These are phyloP conservation scores for Phrynocephalus guinanensis DNA, from an alignment of 2,797 vertebrate genomes.

Conservation along the genomic window DNA sequence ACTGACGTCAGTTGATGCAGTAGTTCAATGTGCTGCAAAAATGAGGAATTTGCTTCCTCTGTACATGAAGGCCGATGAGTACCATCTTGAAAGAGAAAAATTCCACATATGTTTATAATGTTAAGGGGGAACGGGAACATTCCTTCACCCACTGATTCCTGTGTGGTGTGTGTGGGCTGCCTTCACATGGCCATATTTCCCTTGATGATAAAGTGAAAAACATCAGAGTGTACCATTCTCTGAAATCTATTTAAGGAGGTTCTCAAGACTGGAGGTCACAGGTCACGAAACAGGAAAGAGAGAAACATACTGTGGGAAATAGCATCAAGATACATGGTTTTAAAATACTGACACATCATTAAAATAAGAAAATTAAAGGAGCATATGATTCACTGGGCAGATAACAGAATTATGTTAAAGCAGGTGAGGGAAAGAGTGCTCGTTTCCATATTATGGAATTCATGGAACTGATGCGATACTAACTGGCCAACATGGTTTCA, in stretches of 20 bases:
- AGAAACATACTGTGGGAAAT: constrained; percentile 65
- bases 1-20: constrained; percentile 8
- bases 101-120: neutral
- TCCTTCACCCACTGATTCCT: constrained; percentile 34
- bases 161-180: neutral
- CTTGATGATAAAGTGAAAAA: constrained; percentile 54
- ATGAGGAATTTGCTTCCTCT: constrained; percentile 21
- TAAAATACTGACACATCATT: constrained; percentile 30
- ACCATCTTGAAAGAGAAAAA: constrained; percentile 36
- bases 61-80: neutral
- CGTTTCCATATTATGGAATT: neutral
- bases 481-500: neutral
- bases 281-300: constrained; percentile 64
- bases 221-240: constrained; percentile 12
- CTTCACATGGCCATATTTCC: constrained; percentile 33
- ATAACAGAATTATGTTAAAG: neutral
- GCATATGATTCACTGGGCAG: neutral
- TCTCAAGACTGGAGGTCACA: constrained; percentile 53
- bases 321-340: constrained; percentile 51
- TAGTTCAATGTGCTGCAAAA: neutral
- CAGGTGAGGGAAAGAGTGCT: neutral
- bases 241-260: constrained; percentile 62
- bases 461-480: neutral
- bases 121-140: constrained; percentile 10
- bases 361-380: constrained; percentile 1